phyloP scores from a whole-genome alignment of 1,140 invertebrate species.

The Megalopta genalis region DNA sequence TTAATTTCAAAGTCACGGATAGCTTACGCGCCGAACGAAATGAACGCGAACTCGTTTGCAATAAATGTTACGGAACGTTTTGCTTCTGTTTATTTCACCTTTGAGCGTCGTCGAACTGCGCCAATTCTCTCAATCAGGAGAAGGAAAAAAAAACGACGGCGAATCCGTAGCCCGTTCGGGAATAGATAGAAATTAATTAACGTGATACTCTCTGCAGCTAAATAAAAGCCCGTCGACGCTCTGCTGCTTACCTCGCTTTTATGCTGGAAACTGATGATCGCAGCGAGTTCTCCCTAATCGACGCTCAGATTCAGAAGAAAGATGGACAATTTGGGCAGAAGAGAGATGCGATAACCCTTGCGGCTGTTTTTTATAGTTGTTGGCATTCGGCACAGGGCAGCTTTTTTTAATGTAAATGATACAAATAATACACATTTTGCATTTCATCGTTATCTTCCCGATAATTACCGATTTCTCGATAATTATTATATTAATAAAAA shows the following conservation, averaged over 20 bases:
- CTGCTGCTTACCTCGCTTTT: neutral
- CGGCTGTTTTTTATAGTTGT: too few relatives aligned
- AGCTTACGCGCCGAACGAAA: neutral
- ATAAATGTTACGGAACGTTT: neutral
- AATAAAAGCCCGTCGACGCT: neutral
- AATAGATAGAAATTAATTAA: slow-evolving; percentile 2
- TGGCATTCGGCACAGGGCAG: too few relatives aligned
- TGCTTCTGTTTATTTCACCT: neutral
- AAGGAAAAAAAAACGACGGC: neutral
- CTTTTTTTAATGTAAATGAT: too few relatives aligned
- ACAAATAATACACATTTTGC: too few relatives aligned
- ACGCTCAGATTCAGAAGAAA: too few relatives aligned
- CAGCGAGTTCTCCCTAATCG: too few relatives aligned
- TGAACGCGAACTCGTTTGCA: neutral
- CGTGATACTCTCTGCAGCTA: neutral
- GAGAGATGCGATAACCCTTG: too few relatives aligned
- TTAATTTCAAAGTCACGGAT: slow-evolving; percentile 7
- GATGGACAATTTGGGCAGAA: too few relatives aligned
- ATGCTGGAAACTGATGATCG: too few relatives aligned
- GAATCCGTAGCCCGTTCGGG: neutral
- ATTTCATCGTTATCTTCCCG: too few relatives aligned
- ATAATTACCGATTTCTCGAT: too few relatives aligned
- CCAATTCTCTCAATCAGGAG: neutral
- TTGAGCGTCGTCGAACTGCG: neutral
- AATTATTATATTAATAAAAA: too few relatives aligned